A percentile compares a stretch with the other conserved stretches of the same genome.
Conservation (phyloP, 2,888 invertebrate genomes). For the Anaspis maculata region DNA sequence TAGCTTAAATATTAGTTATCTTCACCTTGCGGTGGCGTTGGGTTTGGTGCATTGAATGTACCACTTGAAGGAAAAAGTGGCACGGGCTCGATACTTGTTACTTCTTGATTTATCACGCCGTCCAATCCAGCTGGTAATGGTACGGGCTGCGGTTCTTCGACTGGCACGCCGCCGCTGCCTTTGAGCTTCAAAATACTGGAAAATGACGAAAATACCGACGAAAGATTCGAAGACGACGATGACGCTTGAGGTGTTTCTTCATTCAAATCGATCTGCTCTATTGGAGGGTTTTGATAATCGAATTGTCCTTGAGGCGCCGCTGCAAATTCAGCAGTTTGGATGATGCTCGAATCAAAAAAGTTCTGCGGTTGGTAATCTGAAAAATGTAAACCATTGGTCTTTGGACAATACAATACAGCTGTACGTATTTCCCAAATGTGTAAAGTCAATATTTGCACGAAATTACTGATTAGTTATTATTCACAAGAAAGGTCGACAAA, state of each 20-base stretch:
- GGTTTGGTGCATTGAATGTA: neutral
- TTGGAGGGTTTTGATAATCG: no score
- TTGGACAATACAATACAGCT: no score
- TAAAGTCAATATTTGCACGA: no score
- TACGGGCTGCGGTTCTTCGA: slow-evolving; percentile 8
- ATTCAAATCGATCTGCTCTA: neutral
- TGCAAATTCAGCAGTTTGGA: no score
- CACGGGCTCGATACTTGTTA: slow-evolving; percentile 17
- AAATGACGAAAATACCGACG: slow-evolving; percentile 56
- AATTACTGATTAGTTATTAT: no score
- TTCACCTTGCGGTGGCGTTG: slow-evolving; percentile 16
- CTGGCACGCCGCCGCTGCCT: slow-evolving; percentile 9
- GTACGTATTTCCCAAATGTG: no score
- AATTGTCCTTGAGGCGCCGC: no score
- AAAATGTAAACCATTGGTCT: no score
- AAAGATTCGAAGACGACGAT: slow-evolving; percentile 36
- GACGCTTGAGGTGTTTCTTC: neutral
- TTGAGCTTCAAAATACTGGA: slow-evolving; percentile 43
- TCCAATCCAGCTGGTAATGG: slow-evolving; percentile 26
- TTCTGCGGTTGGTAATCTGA: no score
- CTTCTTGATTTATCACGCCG: slow-evolving; percentile 20
- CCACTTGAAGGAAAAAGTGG: slow-evolving; percentile 20
- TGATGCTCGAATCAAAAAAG: no score
- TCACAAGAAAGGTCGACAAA: no score
- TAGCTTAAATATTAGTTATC: slow-evolving; percentile 1